Evolutionary conservation across 2,888 invertebrate genomes (phyloP).

Genomic region (Stictocephala bisonia): DNA sequence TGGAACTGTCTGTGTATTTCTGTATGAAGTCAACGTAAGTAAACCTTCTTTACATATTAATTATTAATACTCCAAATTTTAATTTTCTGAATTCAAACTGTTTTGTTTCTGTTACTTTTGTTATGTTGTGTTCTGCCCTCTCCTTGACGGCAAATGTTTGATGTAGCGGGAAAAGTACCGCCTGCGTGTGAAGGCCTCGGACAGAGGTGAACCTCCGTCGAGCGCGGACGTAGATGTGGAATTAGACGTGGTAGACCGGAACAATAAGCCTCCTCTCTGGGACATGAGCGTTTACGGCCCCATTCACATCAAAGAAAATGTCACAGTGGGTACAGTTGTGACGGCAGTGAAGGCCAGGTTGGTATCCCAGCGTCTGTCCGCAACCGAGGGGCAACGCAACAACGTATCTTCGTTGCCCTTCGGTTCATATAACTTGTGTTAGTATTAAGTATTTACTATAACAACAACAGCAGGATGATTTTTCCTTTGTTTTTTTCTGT

Average conservation of each 20-base stretch:
- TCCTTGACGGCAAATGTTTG: slow-evolving; percentile 58
- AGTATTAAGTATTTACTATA: slow-evolving; percentile 63
- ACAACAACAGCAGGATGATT: slow-evolving; percentile 76
- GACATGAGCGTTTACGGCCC: slow-evolving; percentile 95
- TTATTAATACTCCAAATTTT: no score
- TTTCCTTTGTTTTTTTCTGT: slow-evolving; percentile 71
- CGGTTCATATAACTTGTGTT: slow-evolving; percentile 29
- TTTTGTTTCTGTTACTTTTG: slow-evolving; percentile 65
- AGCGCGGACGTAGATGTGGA: slow-evolving; percentile 97
- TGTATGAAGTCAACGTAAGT: slow-evolving; percentile 24
- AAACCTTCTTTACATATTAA: slow-evolving; percentile 65
- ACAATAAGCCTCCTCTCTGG: slow-evolving; percentile 98
- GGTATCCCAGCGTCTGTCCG: slow-evolving; percentile 56
- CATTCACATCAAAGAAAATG: slow-evolving; percentile 98
- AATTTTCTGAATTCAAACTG: slow-evolving; percentile 46
- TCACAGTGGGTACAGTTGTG: slow-evolving; percentile 98
- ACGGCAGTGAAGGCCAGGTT: slow-evolving; percentile 97
- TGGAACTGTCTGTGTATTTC: slow-evolving; percentile 35
- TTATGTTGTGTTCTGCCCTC: slow-evolving; percentile 53
- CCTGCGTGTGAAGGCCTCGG: slow-evolving; percentile 96
- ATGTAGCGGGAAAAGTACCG: slow-evolving; percentile 94
- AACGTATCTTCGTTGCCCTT: slow-evolving; percentile 33
- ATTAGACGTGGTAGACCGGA: slow-evolving; percentile 98
- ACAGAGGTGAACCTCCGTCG: slow-evolving; percentile 92
- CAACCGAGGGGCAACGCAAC: slow-evolving; percentile 42